phyloP scores from a whole-genome alignment of 2,113 vertebrate genomes.

The Neolamprologus modestus region DNA sequence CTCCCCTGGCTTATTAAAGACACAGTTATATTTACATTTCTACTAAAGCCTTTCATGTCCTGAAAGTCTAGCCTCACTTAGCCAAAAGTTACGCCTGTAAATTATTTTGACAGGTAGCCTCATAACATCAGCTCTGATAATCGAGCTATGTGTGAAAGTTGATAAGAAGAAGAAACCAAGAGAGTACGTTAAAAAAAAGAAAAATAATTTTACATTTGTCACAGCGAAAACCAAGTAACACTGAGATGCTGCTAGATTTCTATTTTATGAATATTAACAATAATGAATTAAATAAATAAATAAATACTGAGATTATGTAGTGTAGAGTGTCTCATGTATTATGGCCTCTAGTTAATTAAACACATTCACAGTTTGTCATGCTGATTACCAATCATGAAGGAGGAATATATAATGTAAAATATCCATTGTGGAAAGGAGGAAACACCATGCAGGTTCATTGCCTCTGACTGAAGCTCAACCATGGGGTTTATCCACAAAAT shows the following conservation, averaged over 20 bases:
- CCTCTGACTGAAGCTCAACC: neutral
- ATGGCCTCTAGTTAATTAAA: neutral
- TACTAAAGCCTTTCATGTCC: neutral
- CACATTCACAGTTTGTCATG: neutral
- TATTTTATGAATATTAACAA: neutral
- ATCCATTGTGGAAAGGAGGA: neutral
- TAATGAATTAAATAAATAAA: neutral
- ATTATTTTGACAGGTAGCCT: neutral
- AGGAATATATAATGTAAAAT: neutral
- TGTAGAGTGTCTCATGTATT: accelerated
- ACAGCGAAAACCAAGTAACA: neutral
- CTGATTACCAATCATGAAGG: neutral
- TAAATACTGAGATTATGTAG: neutral
- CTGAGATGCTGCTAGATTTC: neutral
- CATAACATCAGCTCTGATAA: neutral
- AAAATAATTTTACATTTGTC: neutral
- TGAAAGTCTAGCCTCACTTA: neutral
- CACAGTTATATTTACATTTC: neutral
- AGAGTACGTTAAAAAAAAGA: neutral
- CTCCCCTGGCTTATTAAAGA: neutral
- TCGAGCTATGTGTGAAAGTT: neutral
- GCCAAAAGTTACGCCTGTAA: neutral
- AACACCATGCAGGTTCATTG: neutral
- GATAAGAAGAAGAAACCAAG: neutral
- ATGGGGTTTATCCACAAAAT: neutral